Conservation (phyloP, 2,888 invertebrate species). For the Eudemis profundana region DNA sequence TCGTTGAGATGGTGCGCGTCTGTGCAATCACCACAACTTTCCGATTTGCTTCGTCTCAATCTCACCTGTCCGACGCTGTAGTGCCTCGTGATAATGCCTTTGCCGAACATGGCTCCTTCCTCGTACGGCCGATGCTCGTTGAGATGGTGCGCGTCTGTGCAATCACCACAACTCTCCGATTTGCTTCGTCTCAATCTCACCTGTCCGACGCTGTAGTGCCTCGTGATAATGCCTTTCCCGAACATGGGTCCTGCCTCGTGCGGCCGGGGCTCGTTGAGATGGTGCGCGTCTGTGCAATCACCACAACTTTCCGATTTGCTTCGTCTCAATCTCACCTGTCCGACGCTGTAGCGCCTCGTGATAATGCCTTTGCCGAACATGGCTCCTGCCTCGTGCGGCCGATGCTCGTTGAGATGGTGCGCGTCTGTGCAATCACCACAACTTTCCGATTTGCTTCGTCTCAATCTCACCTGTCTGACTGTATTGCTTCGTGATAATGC, state of each 20-base stretch:
- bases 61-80: slow-evolving; percentile 93
- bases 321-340: slow-evolving; percentile 90
- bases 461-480: slow-evolving; percentile 91
- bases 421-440: slow-evolving; percentile 97
- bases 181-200: slow-evolving; percentile 64
- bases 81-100: slow-evolving; percentile 92
- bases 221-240: slow-evolving; percentile 92
- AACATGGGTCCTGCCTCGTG: slow-evolving; percentile 95
- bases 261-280: slow-evolving; percentile 89
- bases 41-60: slow-evolving; percentile 89
- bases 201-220: slow-evolving; percentile 93
- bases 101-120: slow-evolving; percentile 94
- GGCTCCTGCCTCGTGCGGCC: slow-evolving; percentile 96
- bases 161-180: no score
- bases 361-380: slow-evolving; percentile 94
- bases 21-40: slow-evolving; percentile 95
- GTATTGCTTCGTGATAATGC: slow-evolving; percentile 92
- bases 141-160: slow-evolving; percentile 92
- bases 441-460: slow-evolving; percentile 91
- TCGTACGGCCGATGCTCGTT: slow-evolving; percentile 92
- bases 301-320: slow-evolving; percentile 94
- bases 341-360: slow-evolving; percentile 91
- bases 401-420: slow-evolving; percentile 88
- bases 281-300: slow-evolving; percentile 94
- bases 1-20: slow-evolving; percentile 90